Evolutionary conservation across 1,140 invertebrate genomes (phyloP).

Genomic region (Danaus melanippus): DNA sequence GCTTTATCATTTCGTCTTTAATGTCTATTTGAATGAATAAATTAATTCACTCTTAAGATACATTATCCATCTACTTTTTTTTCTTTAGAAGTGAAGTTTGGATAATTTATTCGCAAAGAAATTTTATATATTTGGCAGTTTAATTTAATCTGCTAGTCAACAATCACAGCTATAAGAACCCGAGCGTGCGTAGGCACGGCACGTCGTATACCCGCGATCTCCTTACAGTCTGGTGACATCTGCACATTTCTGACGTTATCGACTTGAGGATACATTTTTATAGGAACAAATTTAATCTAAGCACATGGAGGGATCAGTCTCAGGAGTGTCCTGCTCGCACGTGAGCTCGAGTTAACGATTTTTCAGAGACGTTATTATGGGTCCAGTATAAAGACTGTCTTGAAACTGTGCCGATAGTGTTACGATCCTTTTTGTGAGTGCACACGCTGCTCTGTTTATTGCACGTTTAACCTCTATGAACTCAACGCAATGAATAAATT

Average conservation of each 20-base stretch:
- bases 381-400: conserved; percentile 48
- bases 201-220: conserved; percentile 51
- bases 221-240: conserved; percentile 60
- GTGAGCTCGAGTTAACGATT: conserved; percentile 59
- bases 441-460: conserved; percentile 14
- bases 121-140: conserved; percentile 24
- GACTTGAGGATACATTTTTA: conserved; percentile 62
- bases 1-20: conserved; percentile 11
- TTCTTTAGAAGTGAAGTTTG: too few relatives aligned
- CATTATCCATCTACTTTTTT: too few relatives aligned
- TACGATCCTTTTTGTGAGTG: conserved; percentile 30
- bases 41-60: too few relatives aligned
- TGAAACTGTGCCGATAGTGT: conserved; percentile 35
- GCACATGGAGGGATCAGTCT: conserved; percentile 65
- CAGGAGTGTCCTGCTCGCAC: conserved; percentile 53
- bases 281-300: conserved; percentile 69
- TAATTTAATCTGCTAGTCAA: conserved; percentile 30
- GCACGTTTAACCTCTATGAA: conserved; percentile 12
- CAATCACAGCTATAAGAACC: conserved; percentile 23
- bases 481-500: too few relatives aligned
- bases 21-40: too few relatives aligned
- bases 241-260: conserved; percentile 63
- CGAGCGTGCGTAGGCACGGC: conserved; percentile 48
- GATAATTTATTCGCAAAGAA: too few relatives aligned
- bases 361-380: conserved; percentile 58